Conservation (phyloP, 2,888 invertebrate genomes). For the Graphium colonna region DNA sequence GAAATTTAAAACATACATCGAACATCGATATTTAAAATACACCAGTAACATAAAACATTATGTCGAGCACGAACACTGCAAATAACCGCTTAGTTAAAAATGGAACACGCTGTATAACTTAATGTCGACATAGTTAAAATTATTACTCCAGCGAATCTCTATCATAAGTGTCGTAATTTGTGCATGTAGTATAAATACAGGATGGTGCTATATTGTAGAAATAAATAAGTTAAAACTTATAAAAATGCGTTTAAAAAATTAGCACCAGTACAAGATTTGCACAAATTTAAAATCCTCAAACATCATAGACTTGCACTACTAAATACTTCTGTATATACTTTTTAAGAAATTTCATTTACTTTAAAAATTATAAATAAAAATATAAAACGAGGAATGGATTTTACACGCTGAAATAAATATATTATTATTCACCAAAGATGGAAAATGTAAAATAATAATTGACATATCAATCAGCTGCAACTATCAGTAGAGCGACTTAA, state of each 20-base stretch:
- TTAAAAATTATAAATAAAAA: not conserved
- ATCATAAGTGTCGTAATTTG: slow-evolving; percentile 8
- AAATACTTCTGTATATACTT: slow-evolving; percentile 9
- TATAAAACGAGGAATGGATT: not conserved
- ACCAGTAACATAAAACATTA: not conserved
- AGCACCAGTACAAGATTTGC: slow-evolving; percentile 19
- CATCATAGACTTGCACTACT: slow-evolving; percentile 12
- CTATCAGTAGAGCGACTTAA: slow-evolving; percentile 20
- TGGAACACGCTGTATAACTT: slow-evolving; percentile 16
- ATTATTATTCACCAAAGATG: not conserved
- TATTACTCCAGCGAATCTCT: slow-evolving; percentile 5
- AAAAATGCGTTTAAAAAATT: slow-evolving; percentile 13
- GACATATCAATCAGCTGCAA: slow-evolving; percentile 2
- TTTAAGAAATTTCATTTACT: slow-evolving; percentile 8
- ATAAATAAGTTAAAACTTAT: slow-evolving; percentile 13
- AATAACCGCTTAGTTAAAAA: slow-evolving; percentile 6
- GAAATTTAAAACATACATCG: not conserved
- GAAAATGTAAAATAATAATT: slow-evolving; percentile 1
- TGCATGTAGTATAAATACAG: slow-evolving; percentile 12
- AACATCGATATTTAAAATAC: not conserved
- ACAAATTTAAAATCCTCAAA: not conserved
- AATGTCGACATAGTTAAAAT: slow-evolving; percentile 14
- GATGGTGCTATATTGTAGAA: slow-evolving; percentile 7
- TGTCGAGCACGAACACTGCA: not conserved
- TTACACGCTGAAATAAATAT: not conserved